phyloP scores from a whole-genome alignment of 2,797 vertebrate species.

The Leuciscus waleckii region DNA sequence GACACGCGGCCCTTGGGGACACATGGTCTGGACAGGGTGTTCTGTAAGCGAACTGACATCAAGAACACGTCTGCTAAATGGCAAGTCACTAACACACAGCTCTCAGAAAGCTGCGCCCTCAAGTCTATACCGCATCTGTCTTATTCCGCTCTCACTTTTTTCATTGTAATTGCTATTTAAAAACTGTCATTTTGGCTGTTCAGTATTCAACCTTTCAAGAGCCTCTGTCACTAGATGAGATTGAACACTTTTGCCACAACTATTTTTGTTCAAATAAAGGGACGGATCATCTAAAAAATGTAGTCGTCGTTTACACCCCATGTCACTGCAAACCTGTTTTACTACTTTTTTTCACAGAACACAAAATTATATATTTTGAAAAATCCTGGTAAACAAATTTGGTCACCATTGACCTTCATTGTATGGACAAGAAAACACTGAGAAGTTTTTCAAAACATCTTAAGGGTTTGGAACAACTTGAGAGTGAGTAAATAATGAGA shows the following conservation, averaged over 20 bases:
- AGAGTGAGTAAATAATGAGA: neutral
- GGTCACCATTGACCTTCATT: neutral
- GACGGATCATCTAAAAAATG: neutral
- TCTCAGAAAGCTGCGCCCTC: constrained; percentile 9
- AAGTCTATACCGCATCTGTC: neutral
- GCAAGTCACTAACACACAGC: constrained; percentile 56
- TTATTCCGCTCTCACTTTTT: neutral
- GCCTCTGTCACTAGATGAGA: neutral
- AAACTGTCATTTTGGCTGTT: neutral
- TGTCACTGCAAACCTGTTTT: neutral
- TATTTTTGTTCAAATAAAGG: neutral
- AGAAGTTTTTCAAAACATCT: neutral
- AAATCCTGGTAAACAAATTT: neutral
- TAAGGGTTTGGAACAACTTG: neutral
- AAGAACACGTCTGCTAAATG: constrained; percentile 41
- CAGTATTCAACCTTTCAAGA: neutral
- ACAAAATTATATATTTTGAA: neutral
- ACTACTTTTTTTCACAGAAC: neutral
- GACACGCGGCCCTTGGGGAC: constrained; percentile 69
- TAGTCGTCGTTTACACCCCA: neutral
- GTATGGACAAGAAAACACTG: neutral
- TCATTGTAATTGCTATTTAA: neutral
- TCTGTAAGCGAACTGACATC: constrained; percentile 69
- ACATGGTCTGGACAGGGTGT: constrained; percentile 77
- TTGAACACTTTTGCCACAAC: neutral